Conservation (phyloP, 2,888 invertebrate species). For the Antitype chi region DNA sequence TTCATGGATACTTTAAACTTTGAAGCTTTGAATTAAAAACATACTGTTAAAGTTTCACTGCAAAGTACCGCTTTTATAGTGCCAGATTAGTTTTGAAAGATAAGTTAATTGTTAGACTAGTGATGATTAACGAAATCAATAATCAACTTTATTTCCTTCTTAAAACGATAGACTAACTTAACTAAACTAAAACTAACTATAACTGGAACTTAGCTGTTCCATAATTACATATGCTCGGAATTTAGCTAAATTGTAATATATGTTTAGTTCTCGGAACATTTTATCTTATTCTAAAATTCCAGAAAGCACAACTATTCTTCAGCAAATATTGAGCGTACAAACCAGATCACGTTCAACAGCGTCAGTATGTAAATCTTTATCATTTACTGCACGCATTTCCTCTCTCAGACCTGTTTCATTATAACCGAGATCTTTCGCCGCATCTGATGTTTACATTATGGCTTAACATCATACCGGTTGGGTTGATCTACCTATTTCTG, state of each 20-base stretch:
- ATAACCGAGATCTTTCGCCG: conserved; percentile 66
- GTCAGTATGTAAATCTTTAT: conserved; percentile 82
- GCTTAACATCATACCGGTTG: conserved; percentile 59
- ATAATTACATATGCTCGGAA: not conserved
- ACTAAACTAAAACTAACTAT: too few relatives aligned
- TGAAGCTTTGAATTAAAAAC: not conserved
- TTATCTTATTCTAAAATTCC: conserved; percentile 23
- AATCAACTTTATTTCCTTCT: too few relatives aligned
- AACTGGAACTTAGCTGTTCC: not conserved
- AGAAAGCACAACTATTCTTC: conserved; percentile 27
- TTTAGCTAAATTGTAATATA: conserved; percentile 4
- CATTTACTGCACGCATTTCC: conserved; percentile 86
- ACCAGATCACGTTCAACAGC: conserved; percentile 71
- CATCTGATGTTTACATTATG: conserved; percentile 71
- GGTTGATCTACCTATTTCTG: conserved; percentile 61
- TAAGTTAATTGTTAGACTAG: not conserved
- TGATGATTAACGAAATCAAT: not conserved
- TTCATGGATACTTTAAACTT: conserved; percentile 35
- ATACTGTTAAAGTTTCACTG: not conserved
- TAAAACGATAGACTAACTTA: not conserved
- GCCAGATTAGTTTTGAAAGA: not conserved
- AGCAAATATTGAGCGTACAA: conserved; percentile 63
- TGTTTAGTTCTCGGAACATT: not conserved
- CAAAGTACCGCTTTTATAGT: not conserved
- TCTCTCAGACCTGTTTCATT: conserved; percentile 73